These are phyloP conservation scores for Notechis scutatus DNA, from an alignment of 2,113 vertebrate genomes.

Conservation along the genomic window DNA sequence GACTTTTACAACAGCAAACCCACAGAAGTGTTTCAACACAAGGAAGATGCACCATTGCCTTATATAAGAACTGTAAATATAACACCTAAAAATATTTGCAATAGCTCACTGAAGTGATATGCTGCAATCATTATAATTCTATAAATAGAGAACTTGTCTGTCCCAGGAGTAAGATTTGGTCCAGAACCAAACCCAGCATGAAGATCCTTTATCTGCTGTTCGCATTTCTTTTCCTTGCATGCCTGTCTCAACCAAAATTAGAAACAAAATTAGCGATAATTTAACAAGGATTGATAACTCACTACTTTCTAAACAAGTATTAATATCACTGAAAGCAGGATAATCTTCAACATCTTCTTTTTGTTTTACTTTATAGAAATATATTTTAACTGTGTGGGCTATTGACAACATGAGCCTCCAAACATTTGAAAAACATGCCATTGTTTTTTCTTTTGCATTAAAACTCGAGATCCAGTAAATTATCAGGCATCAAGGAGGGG, in stretches of 20 bases:
- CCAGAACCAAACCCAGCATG: background rate
- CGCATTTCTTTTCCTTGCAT: background rate
- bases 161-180: background rate
- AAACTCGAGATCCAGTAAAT: background rate
- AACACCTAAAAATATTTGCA: background rate
- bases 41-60: background rate
- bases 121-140: background rate
- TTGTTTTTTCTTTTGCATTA: background rate
- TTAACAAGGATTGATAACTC: background rate
- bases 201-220: background rate
- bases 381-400: background rate
- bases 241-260: background rate
- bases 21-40: background rate
- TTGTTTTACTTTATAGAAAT: background rate
- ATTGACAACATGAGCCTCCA: background rate
- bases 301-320: background rate
- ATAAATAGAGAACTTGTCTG: background rate
- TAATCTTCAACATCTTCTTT: background rate
- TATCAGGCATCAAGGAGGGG: too few relatives aligned
- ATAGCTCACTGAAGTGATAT: background rate
- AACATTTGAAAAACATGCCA: background rate
- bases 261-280: background rate
- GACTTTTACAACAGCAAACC: background rate
- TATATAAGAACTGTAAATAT: background rate
- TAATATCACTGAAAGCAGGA: background rate